These are phyloP conservation scores for Malurus cyaneus DNA, from an alignment of 2,113 vertebrate species.

Conservation along the genomic window DNA sequence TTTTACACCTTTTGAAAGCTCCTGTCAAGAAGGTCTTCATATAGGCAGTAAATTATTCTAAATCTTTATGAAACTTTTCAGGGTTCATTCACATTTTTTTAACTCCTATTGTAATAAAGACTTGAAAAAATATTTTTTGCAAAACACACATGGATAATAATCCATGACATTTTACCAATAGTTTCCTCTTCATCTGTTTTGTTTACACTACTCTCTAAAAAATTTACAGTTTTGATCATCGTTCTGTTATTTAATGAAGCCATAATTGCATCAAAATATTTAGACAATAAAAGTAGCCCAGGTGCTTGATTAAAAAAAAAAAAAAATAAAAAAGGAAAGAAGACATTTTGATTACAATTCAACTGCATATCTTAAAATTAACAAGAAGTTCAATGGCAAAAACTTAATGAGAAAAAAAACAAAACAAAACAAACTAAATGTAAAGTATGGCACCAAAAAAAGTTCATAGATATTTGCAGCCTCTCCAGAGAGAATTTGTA, in stretches of 20 bases:
- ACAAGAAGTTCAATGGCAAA: neutral
- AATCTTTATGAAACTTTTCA: neutral
- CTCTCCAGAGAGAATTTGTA: neutral
- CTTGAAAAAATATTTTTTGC: neutral
- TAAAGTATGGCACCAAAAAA: neutral
- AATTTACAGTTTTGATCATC: neutral
- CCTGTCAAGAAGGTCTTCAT: neutral
- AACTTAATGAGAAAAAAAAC: neutral
- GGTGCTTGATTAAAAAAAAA: neutral
- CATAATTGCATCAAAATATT: neutral
- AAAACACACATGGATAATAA: fast-evolving
- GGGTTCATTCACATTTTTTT: neutral
- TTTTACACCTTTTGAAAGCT: neutral
- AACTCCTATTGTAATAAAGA: neutral
- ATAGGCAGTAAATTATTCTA: neutral
- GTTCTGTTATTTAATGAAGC: neutral
- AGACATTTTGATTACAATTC: neutral
- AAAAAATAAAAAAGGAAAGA: neutral
- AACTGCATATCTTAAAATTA: neutral
- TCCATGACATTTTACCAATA: neutral
- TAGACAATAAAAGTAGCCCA: neutral
- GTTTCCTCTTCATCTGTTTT: neutral
- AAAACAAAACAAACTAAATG: no score
- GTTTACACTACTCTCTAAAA: neutral
- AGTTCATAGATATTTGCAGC: neutral